Percentiles rank a stretch among this genome's conserved stretches.
These are phyloP conservation scores for Melanaphis sacchari DNA, from an alignment of 1,140 invertebrate species.

Conservation along the genomic window DNA sequence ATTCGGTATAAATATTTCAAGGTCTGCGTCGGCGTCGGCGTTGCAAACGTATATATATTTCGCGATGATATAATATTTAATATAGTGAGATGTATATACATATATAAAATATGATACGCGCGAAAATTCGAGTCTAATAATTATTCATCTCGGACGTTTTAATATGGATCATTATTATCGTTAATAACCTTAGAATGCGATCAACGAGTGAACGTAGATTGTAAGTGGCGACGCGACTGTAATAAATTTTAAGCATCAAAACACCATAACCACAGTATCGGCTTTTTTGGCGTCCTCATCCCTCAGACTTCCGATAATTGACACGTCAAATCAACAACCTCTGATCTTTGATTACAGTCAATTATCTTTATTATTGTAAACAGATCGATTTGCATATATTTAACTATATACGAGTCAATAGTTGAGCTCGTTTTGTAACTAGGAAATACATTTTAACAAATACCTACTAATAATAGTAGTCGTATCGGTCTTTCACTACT, in stretches of 20 bases:
- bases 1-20: slow-evolving; percentile 37
- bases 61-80: background rate
- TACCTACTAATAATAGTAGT: background rate
- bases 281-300: background rate
- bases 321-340: background rate
- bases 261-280: background rate
- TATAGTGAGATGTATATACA: background rate
- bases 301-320: background rate
- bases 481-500: background rate
- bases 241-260: background rate
- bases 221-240: background rate
- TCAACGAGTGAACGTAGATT: background rate
- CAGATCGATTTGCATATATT: background rate
- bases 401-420: background rate
- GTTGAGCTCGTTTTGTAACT: background rate
- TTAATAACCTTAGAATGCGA: background rate
- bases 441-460: background rate
- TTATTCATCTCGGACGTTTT: background rate
- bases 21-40: background rate
- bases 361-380: background rate
- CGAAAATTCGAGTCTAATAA: background rate
- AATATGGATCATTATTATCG: background rate
- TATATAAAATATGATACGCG: background rate
- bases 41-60: background rate
- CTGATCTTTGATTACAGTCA: background rate